Base-by-base conservation (phyloP, 2,113 vertebrate genomes). In the Poicephalus meyeri region DNA sequence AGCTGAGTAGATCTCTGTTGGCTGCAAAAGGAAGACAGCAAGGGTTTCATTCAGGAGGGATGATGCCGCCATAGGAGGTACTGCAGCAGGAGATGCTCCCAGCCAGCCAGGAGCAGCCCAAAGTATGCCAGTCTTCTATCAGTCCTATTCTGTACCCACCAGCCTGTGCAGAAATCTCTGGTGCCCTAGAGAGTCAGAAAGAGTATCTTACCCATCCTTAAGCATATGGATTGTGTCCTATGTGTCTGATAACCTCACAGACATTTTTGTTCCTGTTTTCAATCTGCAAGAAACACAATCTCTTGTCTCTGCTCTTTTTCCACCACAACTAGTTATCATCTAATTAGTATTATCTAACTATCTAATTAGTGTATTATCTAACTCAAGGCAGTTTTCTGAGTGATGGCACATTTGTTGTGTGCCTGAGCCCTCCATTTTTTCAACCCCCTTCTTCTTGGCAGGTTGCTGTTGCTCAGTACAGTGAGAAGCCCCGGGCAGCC, bases 381-480 rank as follows among this genome's bases (percentile, higher is more conserved):
- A 8, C 18, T 55, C 53, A 33, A 55, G 31, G 18, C 29, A 33
- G 53, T 55, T 55, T 55, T 33, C 31, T 33, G 53, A 55, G 29
- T 55, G 53, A 13, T 55, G 53, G 31, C 31, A 20, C 11, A 0
- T 55, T 13, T 33, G 18, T 55, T 55, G 33, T 44, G 13, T 55
- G 26, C 41, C 58, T 66, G 31, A 86, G 35, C 50, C 41, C 35
- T 71, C n/a, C 18, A 6, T 0, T 4, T 25, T 77, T 70, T 50
- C 4, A 20, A 12, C 11, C 25, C 24, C 81, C 29, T 50, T 66
- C 3, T 89, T 63, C 70, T 71, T 63, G 78, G 63, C 98, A 99
- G 99, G 96, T 99, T 47, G 99, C 99, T 11, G 97, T 99, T n/a
- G 98, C 98, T 70, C 98, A 98, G 74, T 99, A 98, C 97, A 99